Evolutionary conservation across 2,113 vertebrate genomes (phyloP), one percentile per base, ranked within the genome.

Genomic region (Gobiocypris rarus): DNA sequence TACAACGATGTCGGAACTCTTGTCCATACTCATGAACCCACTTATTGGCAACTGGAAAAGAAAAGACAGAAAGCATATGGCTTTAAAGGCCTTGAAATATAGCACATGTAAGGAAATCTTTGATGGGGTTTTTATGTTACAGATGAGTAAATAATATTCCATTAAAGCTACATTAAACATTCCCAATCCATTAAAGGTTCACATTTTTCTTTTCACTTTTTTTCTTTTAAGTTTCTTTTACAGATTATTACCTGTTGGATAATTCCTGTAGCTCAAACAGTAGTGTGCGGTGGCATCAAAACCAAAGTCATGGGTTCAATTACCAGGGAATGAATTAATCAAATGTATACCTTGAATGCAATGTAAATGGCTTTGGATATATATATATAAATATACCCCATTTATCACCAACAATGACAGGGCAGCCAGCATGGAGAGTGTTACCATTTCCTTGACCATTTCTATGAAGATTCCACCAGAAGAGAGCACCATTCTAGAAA

Each of bases 391-490:
- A n/a, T n/a, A n/a, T n/a, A 98, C 97, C 97, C 97, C 97, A 99
- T 87, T 99, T 99, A 89, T 97, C 96, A 58, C 97, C 97, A 0
- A 95, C 93, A 22, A 99, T 93, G 41, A 99, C 96, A 0, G 97
- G 97, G 74, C 97, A 98, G 81, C 96, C 97, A 0, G 96, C 97
- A 0, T 99, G 97, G 17, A 99, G 95, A 0, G 96, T 98, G 92
- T 96, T 95, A 0, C 9, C 93, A 0, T 97, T 89, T 0, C 96
- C 97, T 0, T 93, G 89, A 22, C 97, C 97, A 0, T 95, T 98
- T 89, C 93, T 95, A 14, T 88, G 95, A 38, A 99, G 95, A 91
- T 99, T 99, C 97, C 97, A 98, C 97, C 97, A 99, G 92, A 99
- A 97, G 10, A 99, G 92, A 17, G 97, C 97, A 0, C 96, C 96